A percentile compares a stretch with the other conserved stretches of the same genome.
These are phyloP conservation scores for Bovichtus diacanthus DNA, from an alignment of 2,797 vertebrate genomes.

Conservation along the genomic window DNA sequence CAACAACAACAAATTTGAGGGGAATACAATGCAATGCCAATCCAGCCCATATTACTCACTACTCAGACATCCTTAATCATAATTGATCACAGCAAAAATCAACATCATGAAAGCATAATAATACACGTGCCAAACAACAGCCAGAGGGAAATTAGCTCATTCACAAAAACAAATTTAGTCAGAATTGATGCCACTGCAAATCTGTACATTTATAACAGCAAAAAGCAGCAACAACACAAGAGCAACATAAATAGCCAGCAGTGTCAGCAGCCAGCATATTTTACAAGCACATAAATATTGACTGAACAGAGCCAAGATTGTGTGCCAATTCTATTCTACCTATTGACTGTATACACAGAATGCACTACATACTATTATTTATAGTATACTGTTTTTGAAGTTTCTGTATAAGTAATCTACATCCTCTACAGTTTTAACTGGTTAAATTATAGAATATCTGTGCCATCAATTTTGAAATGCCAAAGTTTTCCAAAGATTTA, in stretches of 20 bases:
- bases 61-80: background rate
- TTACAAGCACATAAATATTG: background rate
- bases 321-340: background rate
- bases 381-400: background rate
- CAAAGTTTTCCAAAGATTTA: background rate
- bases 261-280: background rate
- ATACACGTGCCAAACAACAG: background rate
- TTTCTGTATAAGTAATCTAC: background rate
- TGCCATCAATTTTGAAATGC: background rate
- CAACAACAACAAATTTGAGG: conserved; percentile 7
- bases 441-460: background rate
- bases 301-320: background rate
- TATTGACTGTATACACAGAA: background rate
- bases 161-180: background rate
- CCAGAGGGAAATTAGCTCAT: background rate
- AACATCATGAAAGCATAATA: background rate
- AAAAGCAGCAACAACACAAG: background rate
- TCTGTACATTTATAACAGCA: background rate
- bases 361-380: background rate
- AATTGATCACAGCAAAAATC: background rate
- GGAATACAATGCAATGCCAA: background rate
- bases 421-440: background rate
- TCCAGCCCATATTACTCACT: background rate
- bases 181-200: background rate
- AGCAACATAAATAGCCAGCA: background rate